These are phyloP conservation scores for Grammomys surdaster DNA, from an alignment of 2,113 vertebrate genomes.

Conservation along the genomic window DNA sequence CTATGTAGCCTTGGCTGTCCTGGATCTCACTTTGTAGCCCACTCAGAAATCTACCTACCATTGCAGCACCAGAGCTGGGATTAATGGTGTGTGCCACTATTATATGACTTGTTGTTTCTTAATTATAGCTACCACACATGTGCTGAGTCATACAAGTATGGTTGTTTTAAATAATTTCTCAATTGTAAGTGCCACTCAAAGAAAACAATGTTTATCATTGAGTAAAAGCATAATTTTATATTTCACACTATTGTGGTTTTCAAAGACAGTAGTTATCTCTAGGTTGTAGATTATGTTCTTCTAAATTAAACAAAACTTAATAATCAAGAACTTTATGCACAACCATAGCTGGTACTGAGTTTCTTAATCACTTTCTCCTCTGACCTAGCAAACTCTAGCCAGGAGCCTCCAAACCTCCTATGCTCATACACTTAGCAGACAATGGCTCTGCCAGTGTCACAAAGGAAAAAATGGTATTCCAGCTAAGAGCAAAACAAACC, in stretches of 20 bases:
- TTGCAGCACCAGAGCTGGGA: neutral
- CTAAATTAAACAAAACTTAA: conserved; percentile 33
- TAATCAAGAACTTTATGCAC: conserved; percentile 27
- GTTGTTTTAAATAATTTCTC: conserved; percentile 42
- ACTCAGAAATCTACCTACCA: neutral
- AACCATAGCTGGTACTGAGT: neutral
- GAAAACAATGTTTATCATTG: conserved; percentile 20
- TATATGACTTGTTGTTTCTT: conserved; percentile 13
- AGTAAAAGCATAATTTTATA: conserved; percentile 47
- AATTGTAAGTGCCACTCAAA: conserved; percentile 45
- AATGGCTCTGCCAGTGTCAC: neutral
- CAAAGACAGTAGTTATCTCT: conserved; percentile 14
- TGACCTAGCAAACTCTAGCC: conserved; percentile 46
- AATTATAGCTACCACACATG: conserved; percentile 32
- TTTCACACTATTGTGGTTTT: conserved; percentile 45
- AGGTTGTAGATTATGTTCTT: neutral
- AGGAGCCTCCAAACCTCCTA: neutral
- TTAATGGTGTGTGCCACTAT: neutral
- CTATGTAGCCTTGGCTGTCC: neutral
- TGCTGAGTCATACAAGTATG: conserved; percentile 13
- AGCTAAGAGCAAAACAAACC: conserved; percentile 9
- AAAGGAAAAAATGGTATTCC: conserved; percentile 1
- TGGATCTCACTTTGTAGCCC: neutral
- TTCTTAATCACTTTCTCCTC: conserved; percentile 48
- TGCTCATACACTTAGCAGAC: neutral